Base-by-base conservation (phyloP, 1,140 invertebrate species). In the Drosophila willistoni region DNA sequence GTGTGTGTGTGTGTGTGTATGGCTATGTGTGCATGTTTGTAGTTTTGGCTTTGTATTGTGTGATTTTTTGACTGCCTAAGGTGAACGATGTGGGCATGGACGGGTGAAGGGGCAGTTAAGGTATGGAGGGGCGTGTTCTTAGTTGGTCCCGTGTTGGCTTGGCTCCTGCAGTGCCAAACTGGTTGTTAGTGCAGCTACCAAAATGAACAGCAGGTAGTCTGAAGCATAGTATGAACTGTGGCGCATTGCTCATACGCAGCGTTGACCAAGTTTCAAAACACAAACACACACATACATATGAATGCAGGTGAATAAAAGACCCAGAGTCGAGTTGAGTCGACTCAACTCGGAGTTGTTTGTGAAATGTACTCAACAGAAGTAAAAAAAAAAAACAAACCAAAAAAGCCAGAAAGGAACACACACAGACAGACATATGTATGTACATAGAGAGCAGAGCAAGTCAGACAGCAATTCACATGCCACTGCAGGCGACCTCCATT, bases 401-500 rank as follows among this genome's bases (percentile, higher is more conserved):
- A 51, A 4, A 51, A 19, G 12, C 2, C 36, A 39, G 1, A 39
- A 9, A 39, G 12, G 10, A 9, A 47, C 19, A 22, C 1, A 25
- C 2, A 22, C 17, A 22, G 7, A 22, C 17, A 22, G 2, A 51
- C 2, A 1, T 19, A 19, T 19, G 19, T 19, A 19, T 19, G 19
- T 22, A 22, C 71, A 64, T 67, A 36, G 62, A 69, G 64, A 55
- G 56, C 55, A 69, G 65, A 59, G 70, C 79, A 77, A 69, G 72
- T 72, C 72, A 79, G 84, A 89, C 77, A 89, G 74, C 80, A 89
- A 84, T 89, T 89, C 84, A 89, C 79, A 80, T 82, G 72, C 69
- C 76, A 87, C 64, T 73, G 62, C 59, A 60, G 42, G 71, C 67
- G 68, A 86, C 66, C 72, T 77, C 61, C 56, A 56, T 62, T 41